Percentiles rank a stretch among this genome's conserved stretches.
Conservation (phyloP, 2,888 invertebrate genomes). For the Alentia gelatinosa region DNA sequence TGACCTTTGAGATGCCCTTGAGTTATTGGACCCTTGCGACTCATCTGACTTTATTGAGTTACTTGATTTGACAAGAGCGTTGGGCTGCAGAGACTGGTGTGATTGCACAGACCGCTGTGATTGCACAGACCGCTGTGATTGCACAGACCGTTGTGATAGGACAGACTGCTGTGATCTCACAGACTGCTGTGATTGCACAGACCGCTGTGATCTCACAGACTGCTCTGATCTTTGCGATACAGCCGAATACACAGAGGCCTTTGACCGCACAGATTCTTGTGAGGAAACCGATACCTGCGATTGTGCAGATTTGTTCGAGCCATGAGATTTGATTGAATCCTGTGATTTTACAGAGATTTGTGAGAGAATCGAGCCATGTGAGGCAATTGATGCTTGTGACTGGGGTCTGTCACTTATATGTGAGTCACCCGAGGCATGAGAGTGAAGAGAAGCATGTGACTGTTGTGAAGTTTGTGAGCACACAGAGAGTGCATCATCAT, state of each 20-base stretch:
- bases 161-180: not conserved
- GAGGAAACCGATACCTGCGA: not conserved
- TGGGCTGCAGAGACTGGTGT: not conserved
- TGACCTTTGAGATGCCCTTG: not conserved
- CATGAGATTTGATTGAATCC: not conserved
- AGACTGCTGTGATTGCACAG: not conserved
- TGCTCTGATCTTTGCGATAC: not conserved
- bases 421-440: not conserved
- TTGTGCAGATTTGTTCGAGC: not conserved
- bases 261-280: not conserved
- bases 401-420: not conserved
- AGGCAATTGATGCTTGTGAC: not conserved
- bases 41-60: not conserved
- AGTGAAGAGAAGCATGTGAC: not conserved
- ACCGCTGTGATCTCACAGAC: not conserved
- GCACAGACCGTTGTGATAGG: not conserved
- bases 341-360: not conserved
- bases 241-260: not conserved
- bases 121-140: not conserved
- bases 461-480: not conserved
- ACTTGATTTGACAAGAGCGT: not conserved
- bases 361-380: not conserved
- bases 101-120: not conserved
- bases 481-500: constrained; percentile 13
- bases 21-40: not conserved